Conservation (phyloP, 2,797 vertebrate species). For the Champsocephalus esox region DNA sequence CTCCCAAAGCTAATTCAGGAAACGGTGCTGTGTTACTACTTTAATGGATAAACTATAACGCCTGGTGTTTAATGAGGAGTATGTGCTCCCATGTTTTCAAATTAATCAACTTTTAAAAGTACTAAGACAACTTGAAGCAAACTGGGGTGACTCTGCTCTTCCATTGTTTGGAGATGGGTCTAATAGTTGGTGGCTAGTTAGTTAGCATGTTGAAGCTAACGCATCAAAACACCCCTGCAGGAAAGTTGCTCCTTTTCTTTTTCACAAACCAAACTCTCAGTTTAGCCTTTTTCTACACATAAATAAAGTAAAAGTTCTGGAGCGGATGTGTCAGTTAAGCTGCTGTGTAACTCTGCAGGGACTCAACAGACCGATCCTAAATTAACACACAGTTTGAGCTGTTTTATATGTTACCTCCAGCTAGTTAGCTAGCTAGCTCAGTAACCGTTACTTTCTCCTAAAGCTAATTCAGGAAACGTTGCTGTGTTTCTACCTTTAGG, state of each 20-base stretch:
- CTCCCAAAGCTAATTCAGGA: conserved; percentile 23
- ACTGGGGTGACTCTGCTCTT: conserved; percentile 71
- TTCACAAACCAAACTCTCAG: rapidly evolving
- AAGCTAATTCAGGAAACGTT: conserved; percentile 6
- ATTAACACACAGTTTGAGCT: not conserved
- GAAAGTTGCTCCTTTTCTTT: conserved; percentile 54
- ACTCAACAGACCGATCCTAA: not conserved
- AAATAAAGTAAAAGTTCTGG: not conserved
- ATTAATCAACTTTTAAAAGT: not conserved
- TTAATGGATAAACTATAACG: rapidly evolving
- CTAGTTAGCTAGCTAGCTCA: conserved; percentile 66
- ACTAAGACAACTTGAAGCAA: conserved; percentile 47
- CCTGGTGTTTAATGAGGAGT: not conserved
- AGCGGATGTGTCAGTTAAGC: conserved; percentile 31
- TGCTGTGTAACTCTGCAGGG: conserved; percentile 42
- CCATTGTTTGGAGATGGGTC: conserved; percentile 77
- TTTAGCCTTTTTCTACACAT: rapidly evolving
- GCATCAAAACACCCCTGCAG: conserved; percentile 74
- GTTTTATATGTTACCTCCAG: not conserved
- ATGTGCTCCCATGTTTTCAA: rapidly evolving
- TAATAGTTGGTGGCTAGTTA: conserved; percentile 58
- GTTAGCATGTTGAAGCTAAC: conserved; percentile 78
- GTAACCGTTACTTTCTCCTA: conserved; percentile 66
- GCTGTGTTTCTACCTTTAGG: not conserved
- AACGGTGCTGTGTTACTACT: not conserved